Evolutionary conservation across 2,888 invertebrate genomes (phyloP).

Genomic region (Hyles lineata): DNA sequence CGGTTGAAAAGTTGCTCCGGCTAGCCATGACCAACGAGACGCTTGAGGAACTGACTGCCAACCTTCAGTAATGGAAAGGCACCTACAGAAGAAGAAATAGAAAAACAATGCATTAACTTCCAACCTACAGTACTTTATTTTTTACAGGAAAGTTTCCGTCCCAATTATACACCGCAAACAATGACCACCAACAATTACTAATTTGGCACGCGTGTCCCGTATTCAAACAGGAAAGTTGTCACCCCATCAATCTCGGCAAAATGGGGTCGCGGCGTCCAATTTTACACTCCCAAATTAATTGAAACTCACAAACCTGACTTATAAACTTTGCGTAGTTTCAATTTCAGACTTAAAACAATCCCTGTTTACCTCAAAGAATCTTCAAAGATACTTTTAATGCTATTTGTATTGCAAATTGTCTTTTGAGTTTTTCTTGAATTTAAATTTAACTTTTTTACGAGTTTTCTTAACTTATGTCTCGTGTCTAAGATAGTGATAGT

Average conservation of each 20-base stretch:
- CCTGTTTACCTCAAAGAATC: background rate
- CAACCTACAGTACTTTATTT: too few species aligned
- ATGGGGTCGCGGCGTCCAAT: slow-evolving; percentile 34
- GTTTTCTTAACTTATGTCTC: background rate
- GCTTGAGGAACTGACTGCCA: too few species aligned
- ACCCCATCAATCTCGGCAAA: slow-evolving; percentile 42
- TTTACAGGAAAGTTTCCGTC: too few species aligned
- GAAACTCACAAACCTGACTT: slow-evolving; percentile 24
- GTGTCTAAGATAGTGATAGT: background rate
- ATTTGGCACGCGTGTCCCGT: background rate
- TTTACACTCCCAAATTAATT: slow-evolving; percentile 38
- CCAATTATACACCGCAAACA: too few species aligned
- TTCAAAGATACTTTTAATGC: slow-evolving; percentile 3
- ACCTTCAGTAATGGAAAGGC: too few species aligned
- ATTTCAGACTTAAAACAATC: slow-evolving; percentile 26
- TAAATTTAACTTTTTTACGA: background rate
- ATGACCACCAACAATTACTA: background rate
- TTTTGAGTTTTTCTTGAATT: slow-evolving; percentile 1
- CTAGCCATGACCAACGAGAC: too few species aligned
- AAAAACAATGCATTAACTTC: too few species aligned
- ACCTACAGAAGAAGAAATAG: too few species aligned
- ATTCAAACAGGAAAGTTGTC: background rate
- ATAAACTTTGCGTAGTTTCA: slow-evolving; percentile 18
- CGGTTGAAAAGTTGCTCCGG: too few species aligned
- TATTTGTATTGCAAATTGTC: slow-evolving; percentile 16